Evolutionary conservation across 2,888 invertebrate genomes (phyloP).

Genomic region (Ischnura elegans): DNA sequence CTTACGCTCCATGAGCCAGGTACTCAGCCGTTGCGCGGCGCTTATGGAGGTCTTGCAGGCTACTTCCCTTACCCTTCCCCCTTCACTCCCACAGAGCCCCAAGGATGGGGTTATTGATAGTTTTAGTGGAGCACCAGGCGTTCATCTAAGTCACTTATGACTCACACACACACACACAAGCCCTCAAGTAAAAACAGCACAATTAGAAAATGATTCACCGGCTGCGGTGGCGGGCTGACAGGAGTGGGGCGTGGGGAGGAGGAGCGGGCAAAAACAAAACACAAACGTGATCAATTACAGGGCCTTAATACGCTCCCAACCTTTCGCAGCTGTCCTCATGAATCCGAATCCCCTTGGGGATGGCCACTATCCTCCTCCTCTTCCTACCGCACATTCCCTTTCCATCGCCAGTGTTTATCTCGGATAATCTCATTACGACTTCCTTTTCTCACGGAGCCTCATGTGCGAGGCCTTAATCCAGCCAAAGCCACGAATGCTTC

Average conservation of each 20-base stretch:
- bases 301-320: constrained; percentile 41
- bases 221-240: background rate
- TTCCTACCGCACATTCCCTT: background rate
- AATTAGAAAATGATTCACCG: constrained; percentile 49
- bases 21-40: background rate
- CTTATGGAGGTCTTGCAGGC: background rate
- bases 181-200: constrained; percentile 38
- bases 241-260: background rate
- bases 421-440: background rate
- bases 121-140: background rate
- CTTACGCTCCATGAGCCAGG: constrained; percentile 13
- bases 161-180: constrained; percentile 22
- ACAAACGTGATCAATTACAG: constrained; percentile 33
- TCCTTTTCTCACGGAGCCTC: constrained; percentile 15
- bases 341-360: constrained; percentile 33
- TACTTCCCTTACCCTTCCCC: background rate
- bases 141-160: constrained; percentile 51
- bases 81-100: background rate
- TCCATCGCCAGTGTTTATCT: background rate
- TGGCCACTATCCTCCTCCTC: background rate
- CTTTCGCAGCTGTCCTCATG: constrained; percentile 47
- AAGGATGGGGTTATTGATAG: constrained; percentile 38
- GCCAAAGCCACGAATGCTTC: background rate
- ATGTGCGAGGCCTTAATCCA: constrained; percentile 32
- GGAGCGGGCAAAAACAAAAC: constrained; percentile 23